Base-by-base conservation (phyloP, 2,113 vertebrate genomes). In the Cinclus cinclus region DNA sequence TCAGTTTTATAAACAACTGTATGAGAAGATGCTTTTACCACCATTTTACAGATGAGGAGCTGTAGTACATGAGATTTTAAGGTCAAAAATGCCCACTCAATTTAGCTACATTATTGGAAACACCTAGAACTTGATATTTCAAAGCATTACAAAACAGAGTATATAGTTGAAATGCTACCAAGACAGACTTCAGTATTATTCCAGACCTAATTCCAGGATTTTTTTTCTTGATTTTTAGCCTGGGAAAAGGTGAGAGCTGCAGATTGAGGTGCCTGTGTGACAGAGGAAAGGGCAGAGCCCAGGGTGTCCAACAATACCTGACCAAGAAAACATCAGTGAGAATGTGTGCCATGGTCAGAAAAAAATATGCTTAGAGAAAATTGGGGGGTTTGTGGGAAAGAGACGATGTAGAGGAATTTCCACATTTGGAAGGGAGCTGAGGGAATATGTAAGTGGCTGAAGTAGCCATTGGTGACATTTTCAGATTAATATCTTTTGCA, bases 61-160 rank as follows among this genome's bases (percentile, higher is more conserved):
- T 86, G 52, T 37, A 75, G 7, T 78, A 64, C 44, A 52, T 60
- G 80, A 64, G 71, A 89, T 55, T 83, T 78, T 77, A 95, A 94
- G 88, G 90, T 93, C 85, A 95, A 92, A 96, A 94, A 27, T 64
- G 28, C 76, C 88, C 80, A 69, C 28, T 87, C 41, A 42, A 71
- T 94, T 96, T 87, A 90, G 53, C n/a, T 65, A 37, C 37, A 11
- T 75, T 84, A 89, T 53, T 93, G 56, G 56, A 88, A 90, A 75
- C 60, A 71, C 41, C 44, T 77, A 86, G 52, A 68, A 83, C 28
- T 70, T 78, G 53, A 50, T 81, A 87, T 96, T 92, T 75, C 49
- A 78, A 88, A 81, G 21, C 37, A 11, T 31, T 89, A 21, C 18
- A 64, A 7, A 22, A 41, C 0, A 5, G 1, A 23, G 39, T 23